Percentiles rank a stretch among this genome's conserved stretches.
Conservation (phyloP, 2,113 vertebrate species). For the Orthochromis indermauri region DNA sequence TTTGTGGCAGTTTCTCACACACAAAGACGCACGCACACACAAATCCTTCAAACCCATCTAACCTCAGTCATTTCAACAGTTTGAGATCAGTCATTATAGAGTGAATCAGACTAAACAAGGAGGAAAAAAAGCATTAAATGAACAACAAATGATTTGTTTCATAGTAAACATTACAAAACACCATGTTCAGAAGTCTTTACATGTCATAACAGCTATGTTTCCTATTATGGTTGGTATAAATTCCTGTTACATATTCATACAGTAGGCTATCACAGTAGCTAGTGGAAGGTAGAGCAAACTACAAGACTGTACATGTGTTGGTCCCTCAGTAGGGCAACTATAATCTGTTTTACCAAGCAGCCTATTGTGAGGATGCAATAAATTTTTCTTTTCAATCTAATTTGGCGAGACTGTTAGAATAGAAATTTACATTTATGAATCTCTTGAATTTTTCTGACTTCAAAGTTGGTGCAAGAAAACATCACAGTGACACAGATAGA, state of each 20-base stretch:
- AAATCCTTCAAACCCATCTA: conserved; percentile 7
- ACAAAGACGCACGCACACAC: not conserved
- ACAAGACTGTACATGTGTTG: conserved; percentile 51
- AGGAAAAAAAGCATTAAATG: conserved; percentile 33
- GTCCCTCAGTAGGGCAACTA: conserved; percentile 24
- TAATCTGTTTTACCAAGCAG: conserved; percentile 19
- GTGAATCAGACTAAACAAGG: conserved; percentile 33
- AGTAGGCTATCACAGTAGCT: conserved; percentile 46
- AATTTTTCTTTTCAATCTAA: not conserved
- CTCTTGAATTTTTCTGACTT: conserved; percentile 27
- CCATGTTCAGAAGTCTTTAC: conserved; percentile 42
- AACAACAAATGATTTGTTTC: conserved; percentile 35
- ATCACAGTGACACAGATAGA: not conserved
- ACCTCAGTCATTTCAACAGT: conserved; percentile 21
- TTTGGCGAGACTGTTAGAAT: not conserved
- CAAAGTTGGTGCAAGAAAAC: conserved; percentile 29
- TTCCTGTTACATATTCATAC: conserved; percentile 30
- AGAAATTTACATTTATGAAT: conserved; percentile 12
- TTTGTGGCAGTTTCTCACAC: conserved; percentile 15
- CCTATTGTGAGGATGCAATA: not conserved
- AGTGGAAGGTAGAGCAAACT: conserved; percentile 41
- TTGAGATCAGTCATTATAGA: conserved; percentile 36
- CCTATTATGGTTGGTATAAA: conserved; percentile 34
- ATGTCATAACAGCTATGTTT: conserved; percentile 49
- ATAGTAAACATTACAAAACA: conserved; percentile 48